Base-by-base conservation (phyloP, 2,113 vertebrate species). In the Archilochus colubris region DNA sequence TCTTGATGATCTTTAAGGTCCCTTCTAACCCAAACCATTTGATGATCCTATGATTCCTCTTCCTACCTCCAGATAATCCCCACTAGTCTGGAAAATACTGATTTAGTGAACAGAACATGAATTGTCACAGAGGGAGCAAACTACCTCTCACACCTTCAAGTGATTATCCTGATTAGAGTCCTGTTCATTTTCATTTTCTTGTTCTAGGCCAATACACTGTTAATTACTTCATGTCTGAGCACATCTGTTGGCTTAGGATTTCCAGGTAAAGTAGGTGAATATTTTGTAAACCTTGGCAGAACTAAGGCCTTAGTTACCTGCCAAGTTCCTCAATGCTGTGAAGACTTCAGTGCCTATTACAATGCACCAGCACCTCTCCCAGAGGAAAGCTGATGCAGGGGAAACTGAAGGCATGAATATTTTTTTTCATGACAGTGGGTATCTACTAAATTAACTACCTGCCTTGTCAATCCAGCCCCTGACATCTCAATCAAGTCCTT, bases 151-250 rank as follows among this genome's bases (percentile, higher is more conserved):
- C 25, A 50, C 48, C n/a, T 84, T 53, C 33, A 57, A 27, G 19
- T 16, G 33, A 75, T 88, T 63, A 53, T 68, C 25, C 33, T 68
- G 30, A 84, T 38, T 38, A 38, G 11, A 20, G 3, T 64, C 9
- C 6, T 3, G 10, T 40, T 51, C 31, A 57, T 72, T 88, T 94
- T 50, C 6, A 25, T 88, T 75, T 86, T 78, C 33, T 89, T 76
- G 12, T 81, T 95, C 80, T 43, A 59, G 50, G 33, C 30, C 53
- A 87, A 59, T 48, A 33, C 44, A 40, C 33, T 69, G 51, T 57
- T 90, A 88, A 93, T 91, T 89, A 82, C 84, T 94, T 86, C 69
- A 66, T 84, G 43, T 20, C 48, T 78, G 23, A 91, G 33, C 36
- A 91, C 44, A 50, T 51, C 66, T 82, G 20, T 82, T 87, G 16